phyloP scores from a whole-genome alignment of 2,797 vertebrate species.

The Mus spretus region DNA sequence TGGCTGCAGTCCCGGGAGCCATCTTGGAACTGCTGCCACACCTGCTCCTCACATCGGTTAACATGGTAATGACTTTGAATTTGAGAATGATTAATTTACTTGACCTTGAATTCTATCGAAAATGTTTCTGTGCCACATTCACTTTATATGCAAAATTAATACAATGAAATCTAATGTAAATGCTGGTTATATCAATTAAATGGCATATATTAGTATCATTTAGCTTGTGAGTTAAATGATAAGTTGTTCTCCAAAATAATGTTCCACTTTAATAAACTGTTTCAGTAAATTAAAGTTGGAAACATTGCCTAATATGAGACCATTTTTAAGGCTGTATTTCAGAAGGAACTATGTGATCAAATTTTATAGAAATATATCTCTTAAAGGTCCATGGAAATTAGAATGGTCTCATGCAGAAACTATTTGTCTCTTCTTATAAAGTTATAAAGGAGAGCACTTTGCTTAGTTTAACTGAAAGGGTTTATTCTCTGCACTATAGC shows the following conservation, averaged over 20 bases:
- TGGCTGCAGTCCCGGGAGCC: no score
- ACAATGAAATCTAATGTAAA: background rate
- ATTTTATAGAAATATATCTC: background rate
- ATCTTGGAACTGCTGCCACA: no score
- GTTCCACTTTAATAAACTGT: background rate
- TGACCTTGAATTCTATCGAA: background rate
- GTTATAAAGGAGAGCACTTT: slow-evolving; percentile 58
- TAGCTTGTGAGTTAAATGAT: background rate
- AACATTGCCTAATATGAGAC: background rate
- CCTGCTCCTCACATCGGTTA: no score
- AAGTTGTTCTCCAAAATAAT: background rate
- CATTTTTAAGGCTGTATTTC: background rate
- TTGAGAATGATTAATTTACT: background rate
- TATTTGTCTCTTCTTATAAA: slow-evolving; percentile 53
- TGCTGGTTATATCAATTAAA: background rate
- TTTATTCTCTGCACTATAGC: slow-evolving; percentile 61
- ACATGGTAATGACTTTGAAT: background rate
- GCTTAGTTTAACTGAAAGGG: slow-evolving; percentile 67
- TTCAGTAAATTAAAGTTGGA: background rate
- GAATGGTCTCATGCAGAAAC: background rate
- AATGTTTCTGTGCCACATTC: background rate
- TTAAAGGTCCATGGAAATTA: background rate
- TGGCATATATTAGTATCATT: background rate
- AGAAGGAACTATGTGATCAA: background rate
- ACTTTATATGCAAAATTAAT: background rate